Conservation (phyloP, 2,888 invertebrate species). For the Aproaerema taeniolella region DNA sequence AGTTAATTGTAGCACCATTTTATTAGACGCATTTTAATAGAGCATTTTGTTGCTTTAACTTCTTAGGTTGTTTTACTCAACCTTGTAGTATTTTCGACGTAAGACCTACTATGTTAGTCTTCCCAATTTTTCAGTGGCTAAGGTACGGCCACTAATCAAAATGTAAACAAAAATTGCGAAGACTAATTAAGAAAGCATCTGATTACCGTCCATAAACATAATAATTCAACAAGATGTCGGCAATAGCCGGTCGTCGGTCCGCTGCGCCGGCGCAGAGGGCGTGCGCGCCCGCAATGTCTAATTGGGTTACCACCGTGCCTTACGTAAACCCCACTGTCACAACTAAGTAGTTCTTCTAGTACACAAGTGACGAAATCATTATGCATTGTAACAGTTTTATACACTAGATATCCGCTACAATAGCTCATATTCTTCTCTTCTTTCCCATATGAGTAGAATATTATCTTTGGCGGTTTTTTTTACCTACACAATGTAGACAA, state of each 20-base stretch:
- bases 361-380: slow-evolving; percentile 44
- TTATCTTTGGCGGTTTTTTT: too few relatives aligned
- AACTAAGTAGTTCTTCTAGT: slow-evolving; percentile 27
- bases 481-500: too few relatives aligned
- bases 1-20: too few relatives aligned
- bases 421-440: slow-evolving; percentile 2
- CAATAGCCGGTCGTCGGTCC: slow-evolving; percentile 8
- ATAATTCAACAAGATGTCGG: slow-evolving; percentile 5
- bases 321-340: slow-evolving; percentile 68
- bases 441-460: slow-evolving; percentile 5
- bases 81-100: too few relatives aligned
- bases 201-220: slow-evolving; percentile 2
- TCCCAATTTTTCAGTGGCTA: too few relatives aligned
- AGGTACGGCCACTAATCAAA: too few relatives aligned
- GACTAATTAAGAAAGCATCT: neutral
- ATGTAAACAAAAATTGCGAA: neutral
- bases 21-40: too few relatives aligned
- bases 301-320: slow-evolving; percentile 58
- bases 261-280: slow-evolving; percentile 13
- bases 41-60: too few relatives aligned
- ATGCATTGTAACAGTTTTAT: slow-evolving; percentile 24
- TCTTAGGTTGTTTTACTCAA: too few relatives aligned
- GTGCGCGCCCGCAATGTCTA: slow-evolving; percentile 38
- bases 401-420: slow-evolving; percentile 16
- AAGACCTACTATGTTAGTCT: too few relatives aligned